Base-by-base conservation (phyloP, 1,140 invertebrate genomes). In the Trichogramma pretiosum region DNA sequence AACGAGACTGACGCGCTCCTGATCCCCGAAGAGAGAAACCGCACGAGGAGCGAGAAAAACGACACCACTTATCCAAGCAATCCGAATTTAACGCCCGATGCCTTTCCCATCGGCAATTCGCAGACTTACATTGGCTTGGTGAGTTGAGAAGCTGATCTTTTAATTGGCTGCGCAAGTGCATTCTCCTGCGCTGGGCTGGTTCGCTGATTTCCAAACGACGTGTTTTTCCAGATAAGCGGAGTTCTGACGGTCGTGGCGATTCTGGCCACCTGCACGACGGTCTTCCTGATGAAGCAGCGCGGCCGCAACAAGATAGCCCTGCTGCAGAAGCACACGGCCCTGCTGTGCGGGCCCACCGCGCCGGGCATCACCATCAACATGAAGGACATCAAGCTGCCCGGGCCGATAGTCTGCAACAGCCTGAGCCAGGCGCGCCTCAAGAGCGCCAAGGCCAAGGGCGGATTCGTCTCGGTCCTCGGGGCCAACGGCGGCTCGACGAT, bases 221-320 rank as follows among this genome's bases (percentile, higher is more conserved):
- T n/a, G n/a, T n/a, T n/a, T 28, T 28, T 21, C 46, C 73, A 90
- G 26, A 81, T 88, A 18, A 87, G 87, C 41, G 87, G 87, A 0
- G 81, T 82, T 0, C 61, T 91, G 33, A 86, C 85, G 0, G 80
- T 86, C 43, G 75, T 84, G 2, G 77, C 82, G 0, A 67, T 87
- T 0, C 67, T 87, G 2, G 61, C 82, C n/a, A 80, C 78, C 3
- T 79, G 81, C 56, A 82, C 79, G 9, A 82, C 79, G 9, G 74
- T 83, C 2, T 75, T 84, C 22, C 75, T 89, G 43, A 77, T 86
- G 63, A 77, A 84, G 7, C 73, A 87, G 19, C 72, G 85, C 13
- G 82, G 82, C 7, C 74, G 82, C 17, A 80, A 84, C 55, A 85
- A 85, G 50, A 75, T 78, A 1, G 78, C 79, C 1, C 63, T 81